Percentiles rank a stretch among this genome's conserved stretches.
Conservation (phyloP, 2,113 vertebrate genomes). For the Dolichallabes microphthalmus region DNA sequence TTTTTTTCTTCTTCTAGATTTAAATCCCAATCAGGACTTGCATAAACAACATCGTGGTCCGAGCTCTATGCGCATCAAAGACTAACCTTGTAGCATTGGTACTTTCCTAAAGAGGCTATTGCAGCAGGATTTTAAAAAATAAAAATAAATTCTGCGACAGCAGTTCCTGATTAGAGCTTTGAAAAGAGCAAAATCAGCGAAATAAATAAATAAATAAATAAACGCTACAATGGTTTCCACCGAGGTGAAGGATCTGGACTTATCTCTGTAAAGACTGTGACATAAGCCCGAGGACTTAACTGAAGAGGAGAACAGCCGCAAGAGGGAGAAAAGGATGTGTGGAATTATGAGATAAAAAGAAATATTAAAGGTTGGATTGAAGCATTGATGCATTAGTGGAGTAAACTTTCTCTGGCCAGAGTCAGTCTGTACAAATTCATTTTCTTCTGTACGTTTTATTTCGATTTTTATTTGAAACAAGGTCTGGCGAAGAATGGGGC, state of each 20-base stretch:
- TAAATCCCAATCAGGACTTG: neutral
- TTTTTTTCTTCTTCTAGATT: constrained; percentile 1
- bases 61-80: neutral
- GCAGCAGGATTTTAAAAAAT: neutral
- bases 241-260: neutral
- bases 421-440: constrained; percentile 64
- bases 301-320: constrained; percentile 36
- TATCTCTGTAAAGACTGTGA: constrained; percentile 8
- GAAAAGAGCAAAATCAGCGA: constrained; percentile 7
- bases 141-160: neutral
- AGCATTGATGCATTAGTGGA: constrained; percentile 27
- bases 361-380: constrained; percentile 35
- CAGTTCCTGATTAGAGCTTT: constrained; percentile 31
- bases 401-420: constrained; percentile 57
- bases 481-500: constrained; percentile 58
- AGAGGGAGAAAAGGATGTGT: constrained; percentile 39
- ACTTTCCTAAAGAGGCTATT: neutral
- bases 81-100: constrained; percentile 2
- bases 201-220: neutral
- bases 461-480: constrained; percentile 64
- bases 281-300: constrained; percentile 6
- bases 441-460: constrained; percentile 61
- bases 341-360: constrained; percentile 49
- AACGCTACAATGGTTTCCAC: neutral
- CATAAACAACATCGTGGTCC: neutral